Evolutionary conservation across 2,888 invertebrate species (phyloP), one percentile per base, ranked within the genome.

Genomic region (Macaria liturata): DNA sequence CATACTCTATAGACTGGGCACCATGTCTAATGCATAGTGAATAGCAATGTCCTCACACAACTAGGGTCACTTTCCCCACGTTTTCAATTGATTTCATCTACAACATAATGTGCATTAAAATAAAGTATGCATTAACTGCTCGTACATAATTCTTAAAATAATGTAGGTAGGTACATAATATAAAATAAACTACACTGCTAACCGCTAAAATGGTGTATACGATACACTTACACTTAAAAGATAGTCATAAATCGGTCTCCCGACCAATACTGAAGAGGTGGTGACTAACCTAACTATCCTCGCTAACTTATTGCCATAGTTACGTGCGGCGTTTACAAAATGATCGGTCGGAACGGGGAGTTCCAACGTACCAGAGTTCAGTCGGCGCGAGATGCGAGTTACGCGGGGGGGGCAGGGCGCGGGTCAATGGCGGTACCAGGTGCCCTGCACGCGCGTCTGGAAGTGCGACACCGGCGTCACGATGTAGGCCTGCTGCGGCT

Each of bases 401-500:
- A 80, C 76, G 78, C 76, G 71, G 70, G 76, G 46, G 45, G 56
- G 39, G 58, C 57, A 52, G 34, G 32, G 8, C 32, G 31, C 32
- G 39, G 9, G 87, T 91, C 91, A 92, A 88, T 92, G 92, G 65
- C 92, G 77, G 78, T 92, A 92, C 92, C 92, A 91, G 58, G 94
- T 90, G 62, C 94, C 94, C 74, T 94, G 94, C 61, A 94, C 94
- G 59, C 94, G 91, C 56, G 94, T 94, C 68, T 94, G 92, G 80
- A 94, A 89, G 82, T 94, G 94, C 32, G 94, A 93, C 34, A 94
- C 94, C 2, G 94, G 94, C 2, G 94, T 94, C 6, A 94, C 94
- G 61, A 94, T 90, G 77, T 94, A 94, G 0, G 94, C 93, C 69
- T 94, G 94, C 72, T 94, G 94, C 48, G 94, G 94, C 66, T 94